phyloP scores from a whole-genome alignment of 2,888 invertebrate species.

The Sussaba pulchella region DNA sequence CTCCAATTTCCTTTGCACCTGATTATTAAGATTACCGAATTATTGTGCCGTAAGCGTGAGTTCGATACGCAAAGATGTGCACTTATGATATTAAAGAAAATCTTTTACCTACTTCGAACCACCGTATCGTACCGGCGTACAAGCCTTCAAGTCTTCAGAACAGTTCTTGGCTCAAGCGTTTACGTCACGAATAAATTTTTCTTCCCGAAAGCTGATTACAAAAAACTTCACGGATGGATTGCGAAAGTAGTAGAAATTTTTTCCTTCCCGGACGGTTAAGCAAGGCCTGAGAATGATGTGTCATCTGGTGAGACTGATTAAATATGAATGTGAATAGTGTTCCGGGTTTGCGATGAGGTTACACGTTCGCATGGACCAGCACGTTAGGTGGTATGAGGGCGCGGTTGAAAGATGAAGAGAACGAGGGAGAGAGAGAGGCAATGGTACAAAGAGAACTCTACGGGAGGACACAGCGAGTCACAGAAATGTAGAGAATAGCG shows the following conservation, averaged over 20 bases:
- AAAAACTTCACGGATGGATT: not conserved
- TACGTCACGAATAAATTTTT: too few relatives aligned
- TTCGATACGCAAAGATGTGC: not conserved
- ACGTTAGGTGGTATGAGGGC: constrained; percentile 57
- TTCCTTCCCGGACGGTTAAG: too few relatives aligned
- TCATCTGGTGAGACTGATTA: not conserved
- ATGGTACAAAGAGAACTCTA: not conserved
- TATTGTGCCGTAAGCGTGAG: not conserved
- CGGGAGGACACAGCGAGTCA: constrained; percentile 46
- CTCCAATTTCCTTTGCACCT: constrained; percentile 18
- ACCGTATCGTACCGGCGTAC: too few relatives aligned
- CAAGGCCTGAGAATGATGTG: too few relatives aligned
- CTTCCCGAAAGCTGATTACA: too few relatives aligned
- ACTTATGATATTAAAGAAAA: not conserved
- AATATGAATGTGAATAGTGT: constrained; percentile 25
- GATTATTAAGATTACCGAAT: not conserved
- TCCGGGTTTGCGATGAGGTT: constrained; percentile 53
- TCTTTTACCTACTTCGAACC: too few relatives aligned
- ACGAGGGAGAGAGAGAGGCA: not conserved
- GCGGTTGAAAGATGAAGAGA: not conserved
- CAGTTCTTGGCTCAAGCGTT: too few relatives aligned
- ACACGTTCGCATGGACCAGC: constrained; percentile 35
- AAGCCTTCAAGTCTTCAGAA: too few relatives aligned
- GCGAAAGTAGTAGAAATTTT: not conserved
- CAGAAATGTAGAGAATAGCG: constrained; percentile 38